phyloP scores from a whole-genome alignment of 1,140 invertebrate species.

The Lepidostoma basale region DNA sequence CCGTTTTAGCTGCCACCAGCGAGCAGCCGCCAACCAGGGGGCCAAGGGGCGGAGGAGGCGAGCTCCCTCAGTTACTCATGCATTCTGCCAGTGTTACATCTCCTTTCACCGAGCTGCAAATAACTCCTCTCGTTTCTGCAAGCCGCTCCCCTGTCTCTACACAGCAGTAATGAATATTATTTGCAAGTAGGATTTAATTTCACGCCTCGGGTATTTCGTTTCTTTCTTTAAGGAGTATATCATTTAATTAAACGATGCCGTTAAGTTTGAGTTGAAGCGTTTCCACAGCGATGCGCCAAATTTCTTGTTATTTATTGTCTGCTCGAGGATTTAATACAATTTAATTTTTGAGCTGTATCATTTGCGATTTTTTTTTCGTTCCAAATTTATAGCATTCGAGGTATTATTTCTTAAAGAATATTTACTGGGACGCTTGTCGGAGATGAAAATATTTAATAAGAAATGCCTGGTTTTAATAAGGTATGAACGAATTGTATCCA shows the following conservation, averaged over 20 bases:
- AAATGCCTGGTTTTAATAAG: too few species aligned
- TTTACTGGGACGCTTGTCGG: too few species aligned
- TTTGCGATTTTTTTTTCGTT: too few species aligned
- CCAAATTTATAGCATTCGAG: too few species aligned
- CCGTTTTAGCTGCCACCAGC: background rate
- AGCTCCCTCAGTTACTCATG: too few species aligned
- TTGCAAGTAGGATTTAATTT: constrained; percentile 39
- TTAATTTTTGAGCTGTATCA: too few species aligned
- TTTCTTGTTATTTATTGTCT: constrained; percentile 8
- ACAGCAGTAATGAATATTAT: constrained; percentile 36
- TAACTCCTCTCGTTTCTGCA: background rate
- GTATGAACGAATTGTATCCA: too few species aligned
- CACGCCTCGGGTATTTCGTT: constrained; percentile 34
- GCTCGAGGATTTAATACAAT: background rate
- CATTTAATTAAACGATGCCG: constrained; percentile 36
- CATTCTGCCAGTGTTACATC: too few species aligned
- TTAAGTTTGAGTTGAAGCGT: background rate
- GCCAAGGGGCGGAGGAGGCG: too few species aligned
- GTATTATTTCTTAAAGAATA: too few species aligned
- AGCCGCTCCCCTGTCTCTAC: background rate
- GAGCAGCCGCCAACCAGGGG: too few species aligned
- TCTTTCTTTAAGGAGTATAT: constrained; percentile 34
- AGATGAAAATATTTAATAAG: too few species aligned
- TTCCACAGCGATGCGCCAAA: background rate
- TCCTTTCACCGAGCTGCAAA: background rate